Evolutionary conservation across 2,888 invertebrate species (phyloP), one percentile per base, ranked within the genome.

Genomic region (Drosophila suboccidentalis): DNA sequence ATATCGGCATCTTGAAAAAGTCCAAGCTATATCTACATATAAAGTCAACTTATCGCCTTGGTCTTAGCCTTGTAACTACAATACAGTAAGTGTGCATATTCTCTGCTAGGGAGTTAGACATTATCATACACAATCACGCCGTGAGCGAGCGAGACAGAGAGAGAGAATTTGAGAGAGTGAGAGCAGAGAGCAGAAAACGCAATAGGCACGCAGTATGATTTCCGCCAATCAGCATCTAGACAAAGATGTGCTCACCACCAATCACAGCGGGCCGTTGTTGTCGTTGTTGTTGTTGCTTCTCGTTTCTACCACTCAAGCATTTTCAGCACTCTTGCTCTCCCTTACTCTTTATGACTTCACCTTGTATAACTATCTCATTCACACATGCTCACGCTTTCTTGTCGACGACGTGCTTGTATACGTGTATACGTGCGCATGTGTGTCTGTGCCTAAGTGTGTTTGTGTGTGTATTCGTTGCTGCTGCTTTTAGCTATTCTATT

Each of bases 171-270:
- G 38, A 8, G n/a, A 6, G 38, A 38, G 38, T n/a, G 36, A 38
- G 13, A n/a, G 36, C 13, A n/a, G 38, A 38, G 38, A 38, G 38
- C 38, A 53, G 29, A 53, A 60, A 64, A 47, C 51, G 39, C 62
- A 67, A 34, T 26, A 46, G 62, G 54, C 63, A 73, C 71, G 59
- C 50, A 64, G 34, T 44, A 54, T 13, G 53, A 63, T 72, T 71
- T 69, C 87, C 72, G 74, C 85, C 85, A 86, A 86, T 86, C 78
- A 78, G 71, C 74, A 65, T 61, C 49, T 75, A 86, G 83, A 64
- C 58, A 58, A 74, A 61, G 58, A 61, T 65, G 29, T 53, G 69
- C 71, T 54, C n/a, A 54, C 77, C 80, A 73, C 85, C 85, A 86
- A 86, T 86, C 85, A 87, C 70, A 75, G 66, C 63, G 53, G n/a